Base-by-base conservation (phyloP, 1,140 invertebrate genomes). In the Chlorops oryzae region DNA sequence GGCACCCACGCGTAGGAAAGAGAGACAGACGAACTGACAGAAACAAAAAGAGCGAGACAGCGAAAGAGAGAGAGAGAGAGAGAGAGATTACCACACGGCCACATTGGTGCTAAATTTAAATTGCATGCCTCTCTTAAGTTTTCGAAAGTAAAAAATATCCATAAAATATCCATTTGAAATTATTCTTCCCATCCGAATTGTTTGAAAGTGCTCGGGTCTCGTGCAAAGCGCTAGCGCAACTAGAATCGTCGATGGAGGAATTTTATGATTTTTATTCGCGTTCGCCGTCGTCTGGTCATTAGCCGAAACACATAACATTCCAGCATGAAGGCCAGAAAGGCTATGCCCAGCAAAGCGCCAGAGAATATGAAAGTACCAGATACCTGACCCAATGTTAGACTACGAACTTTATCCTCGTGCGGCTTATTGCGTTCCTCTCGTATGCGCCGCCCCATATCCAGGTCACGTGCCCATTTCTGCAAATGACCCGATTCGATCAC, bases 401-500 rank as follows among this genome's bases (percentile, higher is more conserved):
- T 52, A 41, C 60, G 64, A 22, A 70, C 61, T 2, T 47, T 46
- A 39, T 61, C 59, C 48, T 66, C 65, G 2, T 54, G 57, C 10
- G 52, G 57, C 0, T 56, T 54, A 0, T 49, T 51, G 9, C 64
- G 64, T 51, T 60, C 57, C 38, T 70, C 63, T 32, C 58, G 58
- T 5, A 69, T 69, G 38, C 48, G 55, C 17, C 66, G 66, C 9
- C 53, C 50, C 60, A 61, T 64, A 28, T 69, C 66, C 48, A 69
- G 27, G 23, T 70, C 66, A 0, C 66, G 42, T 0, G 63, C 59
- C 66, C 66, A 70, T 38, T 70, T 70, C n/a, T 70, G 62, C 63
- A 70, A 59, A 24, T 70, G 66, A 0, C 66, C 66, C 40, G 66
- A 70, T 39, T 70, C 66, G 13, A 67, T 70, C 13, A 70, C 58